A percentile compares a stretch with the other conserved stretches of the same genome.
Conservation (phyloP, 1,140 invertebrate species). For the Pseudobourletiella spinata region DNA sequence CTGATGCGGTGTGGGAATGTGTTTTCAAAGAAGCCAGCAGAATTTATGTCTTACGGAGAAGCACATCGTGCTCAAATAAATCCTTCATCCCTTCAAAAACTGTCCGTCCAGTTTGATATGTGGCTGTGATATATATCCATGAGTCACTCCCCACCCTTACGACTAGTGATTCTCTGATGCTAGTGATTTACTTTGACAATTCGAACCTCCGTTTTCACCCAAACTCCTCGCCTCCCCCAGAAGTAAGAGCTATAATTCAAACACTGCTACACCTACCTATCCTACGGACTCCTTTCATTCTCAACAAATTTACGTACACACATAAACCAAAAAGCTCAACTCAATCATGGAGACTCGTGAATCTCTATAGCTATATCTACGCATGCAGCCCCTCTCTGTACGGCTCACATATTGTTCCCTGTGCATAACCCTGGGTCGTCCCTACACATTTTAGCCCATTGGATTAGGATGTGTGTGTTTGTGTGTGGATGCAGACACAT, state of each 20-base stretch:
- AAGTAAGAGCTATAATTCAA: conserved; percentile 16
- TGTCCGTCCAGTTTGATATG: conserved; percentile 6
- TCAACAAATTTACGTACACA: conserved; percentile 10
- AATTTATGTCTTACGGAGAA: conserved; percentile 13
- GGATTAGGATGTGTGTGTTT: too few species aligned
- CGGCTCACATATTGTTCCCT: too few species aligned
- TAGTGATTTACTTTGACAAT: conserved; percentile 16
- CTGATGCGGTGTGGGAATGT: conserved; percentile 8
- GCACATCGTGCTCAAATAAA: conserved; percentile 6
- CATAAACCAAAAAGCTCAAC: conserved; percentile 12
- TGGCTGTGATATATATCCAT: conserved; percentile 8
- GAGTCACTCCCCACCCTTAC: conserved; percentile 7
- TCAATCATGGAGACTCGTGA: conserved; percentile 8
- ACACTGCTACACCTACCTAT: conserved; percentile 10
- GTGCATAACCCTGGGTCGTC: too few species aligned
- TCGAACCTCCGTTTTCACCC: conserved; percentile 13
- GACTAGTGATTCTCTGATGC: conserved; percentile 12
- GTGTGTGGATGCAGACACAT: too few species aligned
- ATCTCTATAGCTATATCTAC: background rate
- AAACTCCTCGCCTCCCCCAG: conserved; percentile 3
- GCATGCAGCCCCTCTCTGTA: too few species aligned
- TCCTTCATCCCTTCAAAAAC: conserved; percentile 12
- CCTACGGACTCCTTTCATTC: conserved; percentile 10
- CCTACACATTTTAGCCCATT: too few species aligned
- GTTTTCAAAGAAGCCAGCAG: conserved; percentile 14